Base-by-base conservation (phyloP, 2,888 invertebrate genomes). In the Pteria penguin region DNA sequence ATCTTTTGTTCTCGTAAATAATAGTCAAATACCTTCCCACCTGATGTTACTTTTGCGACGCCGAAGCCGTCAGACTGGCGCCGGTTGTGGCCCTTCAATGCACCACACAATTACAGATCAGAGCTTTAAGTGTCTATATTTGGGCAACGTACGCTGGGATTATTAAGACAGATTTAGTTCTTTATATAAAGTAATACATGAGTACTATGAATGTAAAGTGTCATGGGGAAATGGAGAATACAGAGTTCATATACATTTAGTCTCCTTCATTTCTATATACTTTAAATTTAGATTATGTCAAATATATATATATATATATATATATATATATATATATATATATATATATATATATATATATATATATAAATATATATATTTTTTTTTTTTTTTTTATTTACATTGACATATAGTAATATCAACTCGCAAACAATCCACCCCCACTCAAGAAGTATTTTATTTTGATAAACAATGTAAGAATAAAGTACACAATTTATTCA, bases 1-100 rank as follows among this genome's bases (percentile, higher is more conserved):
- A 75, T 75, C 75, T 70, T 65, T 75, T 75, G 75, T 75, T 65
- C 75, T 65, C 62, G 32, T 70, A 66, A 74, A 74, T 74, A 62
- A 58, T 74, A 31, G 55, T 52, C 61, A 33, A 54, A 66, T 54
- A 61, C 58, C 45, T 74, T 75, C 75, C 70, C 75, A 75, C 75
- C 75, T 75, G 75, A 70, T 61, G 58, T 27, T 33, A 63, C 62
- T 57, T 36, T 26, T 63, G 65, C 58, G 75, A 65, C 70, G 65
- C 68, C 63, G 26, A 58, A 29, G 31, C 87, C 89, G 26, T 92
- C 92, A 73, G 65, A 68, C 77, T 77, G 77, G 80, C 79, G 79
- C 79, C 79, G 69, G 52, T 11, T 69, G 66, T 61, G 69, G 66
- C 72, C 76, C 76, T 76, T 36, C 45, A 36, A 14, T 36, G 45